phyloP scores from a whole-genome alignment of 2,888 invertebrate species.

The Odontocerum albicorne region DNA sequence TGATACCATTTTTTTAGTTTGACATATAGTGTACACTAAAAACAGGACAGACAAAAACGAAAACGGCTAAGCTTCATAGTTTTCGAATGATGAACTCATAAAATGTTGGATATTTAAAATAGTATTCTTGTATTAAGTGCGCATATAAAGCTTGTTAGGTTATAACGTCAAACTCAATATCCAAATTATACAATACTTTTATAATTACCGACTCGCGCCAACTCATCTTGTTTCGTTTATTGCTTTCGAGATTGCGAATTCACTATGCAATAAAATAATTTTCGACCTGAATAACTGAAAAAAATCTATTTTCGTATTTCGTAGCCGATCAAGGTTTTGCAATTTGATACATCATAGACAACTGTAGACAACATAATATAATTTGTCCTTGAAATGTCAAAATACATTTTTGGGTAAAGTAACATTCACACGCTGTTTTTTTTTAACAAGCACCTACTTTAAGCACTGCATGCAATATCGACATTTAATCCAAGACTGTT shows the following conservation, averaged over 20 bases:
- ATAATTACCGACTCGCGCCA: slow-evolving; percentile 35
- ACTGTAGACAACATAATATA: slow-evolving; percentile 21
- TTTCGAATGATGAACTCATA: too few relatives aligned
- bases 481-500: too few relatives aligned
- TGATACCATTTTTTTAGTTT: too few relatives aligned
- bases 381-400: slow-evolving; percentile 25
- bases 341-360: slow-evolving; percentile 26
- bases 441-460: too few relatives aligned
- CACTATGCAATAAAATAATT: slow-evolving; percentile 13
- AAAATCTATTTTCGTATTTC: slow-evolving; percentile 26
- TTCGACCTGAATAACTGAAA: slow-evolving; percentile 30
- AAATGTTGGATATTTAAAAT: not conserved
- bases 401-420: too few relatives aligned
- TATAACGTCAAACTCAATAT: slow-evolving; percentile 23
- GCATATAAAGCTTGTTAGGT: slow-evolving; percentile 28
- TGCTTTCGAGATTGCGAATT: not conserved
- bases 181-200: slow-evolving; percentile 34
- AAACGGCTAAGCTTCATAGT: too few relatives aligned
- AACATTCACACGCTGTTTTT: too few relatives aligned
- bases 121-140: slow-evolving; percentile 13
- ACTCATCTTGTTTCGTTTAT: slow-evolving; percentile 29
- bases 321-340: slow-evolving; percentile 23
- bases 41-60: too few relatives aligned
- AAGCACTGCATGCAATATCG: too few relatives aligned
- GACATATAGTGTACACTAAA: too few relatives aligned